Evolutionary conservation across 2,113 vertebrate genomes (phyloP), one percentile per base, ranked within the genome.

Genomic region (Sitta europaea): DNA sequence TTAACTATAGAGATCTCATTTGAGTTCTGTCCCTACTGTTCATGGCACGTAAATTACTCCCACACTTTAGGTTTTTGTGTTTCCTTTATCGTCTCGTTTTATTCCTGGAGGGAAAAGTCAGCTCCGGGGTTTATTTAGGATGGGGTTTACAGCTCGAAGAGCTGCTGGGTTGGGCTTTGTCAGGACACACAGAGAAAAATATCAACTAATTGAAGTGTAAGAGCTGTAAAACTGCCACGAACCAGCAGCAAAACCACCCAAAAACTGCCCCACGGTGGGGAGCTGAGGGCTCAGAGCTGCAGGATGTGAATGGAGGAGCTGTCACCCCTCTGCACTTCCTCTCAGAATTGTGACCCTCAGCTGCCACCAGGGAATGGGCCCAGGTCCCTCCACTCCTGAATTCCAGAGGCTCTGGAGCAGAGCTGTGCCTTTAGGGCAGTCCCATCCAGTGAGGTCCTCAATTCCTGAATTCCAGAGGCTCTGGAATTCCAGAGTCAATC

Each of bases 331-430:
- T 4, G 3, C 38, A 10, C 11, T 14, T 40, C 23, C 50, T 20
- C 12, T 36, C 16, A 12, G 50, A 3, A 8, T 10, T 24, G 2
- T 16, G 40, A 3, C 18, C n/a, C 57, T 17, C 43, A 42, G 75
- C 72, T 38, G 19, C 1, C 62, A 21, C 7, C 5, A 7, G 24
- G 2, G 12, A 4, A 2, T 19, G 43, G 74, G 17, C 57, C 35
- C 1, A 3, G 3, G 5, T 12, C 8, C 22, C 85, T 43, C 24
- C 7, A 0, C 8, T 10, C 23, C 71, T 3, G 2, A 33, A 33
- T 12, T 51, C 43, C 4, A n/a, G 67, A 17, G 62, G 51, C 20
- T 9, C 24, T 25, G 40, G 24, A 31, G 20, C 3, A 38, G 11
- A 25, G 22, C 38, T 59, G 27, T 19, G 48, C 35, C n/a, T 68